Evolutionary conservation across 2,113 vertebrate genomes (phyloP), one percentile per base, ranked within the genome.

Genomic region (Lampris megalopsis): DNA sequence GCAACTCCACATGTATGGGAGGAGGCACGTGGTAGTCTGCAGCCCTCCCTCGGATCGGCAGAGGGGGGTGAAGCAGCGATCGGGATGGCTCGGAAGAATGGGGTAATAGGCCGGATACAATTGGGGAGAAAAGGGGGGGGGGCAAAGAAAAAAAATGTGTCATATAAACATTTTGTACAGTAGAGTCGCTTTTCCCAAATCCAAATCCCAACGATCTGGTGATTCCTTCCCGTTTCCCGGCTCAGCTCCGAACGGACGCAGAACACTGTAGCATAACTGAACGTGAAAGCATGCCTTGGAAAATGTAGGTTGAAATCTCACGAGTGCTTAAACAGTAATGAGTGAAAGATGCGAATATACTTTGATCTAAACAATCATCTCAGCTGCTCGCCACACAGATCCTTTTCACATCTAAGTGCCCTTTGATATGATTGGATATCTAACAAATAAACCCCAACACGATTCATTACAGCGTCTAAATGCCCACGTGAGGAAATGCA

Each of bases 331-430:
- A 57, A 68, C 73, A 47, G 64, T 54, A 68, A 53, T 41, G 36
- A 63, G 37, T 36, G 0, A 40, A 48, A 74, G 56, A 71, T 77
- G 43, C 63, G 54, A 85, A 54, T 42, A 79, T 57, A 43, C 24
- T 7, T 66, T 65, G 68, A 85, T 84, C 73, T 43, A 58, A 48
- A 70, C 69, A 81, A 82, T 90, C 74, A 78, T 87, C 78, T 83
- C 63, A 75, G 13, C 68, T 68, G 80, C 68, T 79, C 63, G 60
- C 50, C 41, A 53, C 45, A 59, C 60, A 11, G 43, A 79, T 78
- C 36, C 64, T 71, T 80, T 56, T 62, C 62, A 40, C 54, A 81
- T 45, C 47, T 1, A 58, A 59, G n/a, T 7, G 42, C 60, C 24
- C 58, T 54, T 45, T 54, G 35, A 80, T 73, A 87, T 77, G 77